These are phyloP conservation scores for Sebastes umbrosus DNA, from an alignment of 2,797 vertebrate genomes.

Conservation along the genomic window DNA sequence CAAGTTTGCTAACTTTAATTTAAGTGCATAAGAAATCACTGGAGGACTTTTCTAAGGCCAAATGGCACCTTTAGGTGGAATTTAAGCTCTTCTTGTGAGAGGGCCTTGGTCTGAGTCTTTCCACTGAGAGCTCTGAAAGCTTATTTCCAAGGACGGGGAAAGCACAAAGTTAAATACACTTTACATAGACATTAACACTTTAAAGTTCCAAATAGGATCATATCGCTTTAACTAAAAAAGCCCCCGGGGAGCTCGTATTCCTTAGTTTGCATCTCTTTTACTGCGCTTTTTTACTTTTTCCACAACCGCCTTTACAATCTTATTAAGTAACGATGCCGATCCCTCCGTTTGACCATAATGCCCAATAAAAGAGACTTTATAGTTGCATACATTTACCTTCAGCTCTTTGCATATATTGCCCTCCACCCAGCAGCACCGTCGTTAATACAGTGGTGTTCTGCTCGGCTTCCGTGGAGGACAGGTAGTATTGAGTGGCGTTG, in stretches of 20 bases:
- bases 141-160: not conserved
- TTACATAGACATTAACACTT: not conserved
- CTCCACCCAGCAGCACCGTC: conserved; percentile 36
- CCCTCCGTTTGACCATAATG: conserved; percentile 65
- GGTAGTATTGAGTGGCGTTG: conserved; percentile 68
- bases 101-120: not conserved
- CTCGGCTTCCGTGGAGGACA: conserved; percentile 56
- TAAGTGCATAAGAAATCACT: not conserved
- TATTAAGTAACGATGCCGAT: conserved; percentile 70
- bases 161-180: conserved; percentile 9
- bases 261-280: conserved; percentile 68
- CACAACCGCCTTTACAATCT: conserved; percentile 59
- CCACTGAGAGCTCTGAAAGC: not conserved
- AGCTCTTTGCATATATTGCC: conserved; percentile 68
- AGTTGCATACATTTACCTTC: conserved; percentile 68
- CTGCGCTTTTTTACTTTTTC: conserved; percentile 11
- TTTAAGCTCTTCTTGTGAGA: not conserved
- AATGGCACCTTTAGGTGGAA: not conserved
- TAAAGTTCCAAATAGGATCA: conserved; percentile 31
- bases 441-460: conserved; percentile 48
- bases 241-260: conserved; percentile 37
- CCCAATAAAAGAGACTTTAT: conserved; percentile 74
- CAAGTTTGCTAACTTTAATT: not conserved
- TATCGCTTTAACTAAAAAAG: conserved; percentile 34
- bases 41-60: not conserved